Conservation (phyloP, 2,888 invertebrate genomes). For the Trichacis sp. region DNA sequence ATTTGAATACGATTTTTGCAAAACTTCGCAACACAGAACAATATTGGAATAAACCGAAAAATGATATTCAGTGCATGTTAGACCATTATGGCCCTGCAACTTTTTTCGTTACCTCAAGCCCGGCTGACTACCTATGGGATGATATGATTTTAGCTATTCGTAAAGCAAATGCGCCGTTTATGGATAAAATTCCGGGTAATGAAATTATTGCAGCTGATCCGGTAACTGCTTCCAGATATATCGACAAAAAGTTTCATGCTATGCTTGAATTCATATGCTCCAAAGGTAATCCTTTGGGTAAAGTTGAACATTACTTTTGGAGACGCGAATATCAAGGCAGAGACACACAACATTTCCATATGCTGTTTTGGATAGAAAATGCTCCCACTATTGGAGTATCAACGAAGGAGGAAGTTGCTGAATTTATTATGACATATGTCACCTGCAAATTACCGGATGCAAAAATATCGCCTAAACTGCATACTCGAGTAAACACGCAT, state of each 20-base stretch:
- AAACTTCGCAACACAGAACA: constrained; percentile 43
- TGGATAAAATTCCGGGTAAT: constrained; percentile 41
- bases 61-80: constrained; percentile 41
- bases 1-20: constrained; percentile 40
- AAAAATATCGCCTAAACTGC: constrained; percentile 36
- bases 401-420: constrained; percentile 42
- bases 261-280: too few relatives aligned
- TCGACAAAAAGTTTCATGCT: too few relatives aligned
- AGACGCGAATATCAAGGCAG: constrained; percentile 48
- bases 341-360: constrained; percentile 45
- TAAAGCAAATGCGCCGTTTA: constrained; percentile 45
- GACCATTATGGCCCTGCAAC: constrained; percentile 47
- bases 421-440: constrained; percentile 44
- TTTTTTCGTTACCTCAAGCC: constrained; percentile 48
- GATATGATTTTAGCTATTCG: constrained; percentile 50
- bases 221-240: constrained; percentile 53
- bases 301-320: constrained; percentile 38
- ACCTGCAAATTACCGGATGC: constrained; percentile 44
- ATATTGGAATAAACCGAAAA: constrained; percentile 40
- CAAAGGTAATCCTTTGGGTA: constrained; percentile 43
- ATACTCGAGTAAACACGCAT: constrained; percentile 35
- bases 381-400: constrained; percentile 45
- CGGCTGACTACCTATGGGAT: constrained; percentile 53
- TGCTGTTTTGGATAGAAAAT: constrained; percentile 51
- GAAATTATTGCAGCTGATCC: constrained; percentile 14